Evolutionary conservation across 2,888 invertebrate genomes (phyloP), one percentile per base, ranked within the genome.

Genomic region (Mellilla xanthometata): DNA sequence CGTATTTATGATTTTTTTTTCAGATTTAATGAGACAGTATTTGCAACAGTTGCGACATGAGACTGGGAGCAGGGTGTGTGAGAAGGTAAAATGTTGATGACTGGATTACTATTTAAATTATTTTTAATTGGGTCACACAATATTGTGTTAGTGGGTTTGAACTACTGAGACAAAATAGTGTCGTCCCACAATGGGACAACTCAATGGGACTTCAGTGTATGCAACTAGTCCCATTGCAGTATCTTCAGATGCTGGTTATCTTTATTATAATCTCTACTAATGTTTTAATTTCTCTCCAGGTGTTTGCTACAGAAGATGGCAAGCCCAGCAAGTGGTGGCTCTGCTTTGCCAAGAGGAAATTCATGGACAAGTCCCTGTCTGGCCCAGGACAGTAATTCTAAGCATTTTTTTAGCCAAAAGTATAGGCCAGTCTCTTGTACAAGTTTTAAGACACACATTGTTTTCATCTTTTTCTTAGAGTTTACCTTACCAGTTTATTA

Each of bases 301-400:
- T 96, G 1, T 99, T 97, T 81, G 94, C 93, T 30, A 92, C 93
- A 7, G 96, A 96, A 55, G 97, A 97, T 76, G 98, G 97, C 4
- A 98, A 97, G 72, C 98, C 99, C 5, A 97, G 96, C 76, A 99
- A 99, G 88, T 99, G 99, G 99, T 99, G 99, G 99, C 90, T 99
- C 43, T 99, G 99, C 78, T 99, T 99, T 90, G 96, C 98, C 15
- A 98, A 98, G 77, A 98, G 98, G 93, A 98, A 98, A 92, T 99
- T 99, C 80, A 99, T 99, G 99, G 99, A 99, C 80, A 99, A 99
- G 79, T 97, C 97, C 15, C 90, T 99, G 15, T 95, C 97, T 22
- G 96, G 94, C 0, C 97, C 97, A 1, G 97, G 97, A 28, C 95
- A 95, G 76, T 95, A 84, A 91, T 27, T n/a, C 60, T 31, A 38